Conservation (phyloP, 2,888 invertebrate genomes). For the Psylliodes chrysocephalus region DNA sequence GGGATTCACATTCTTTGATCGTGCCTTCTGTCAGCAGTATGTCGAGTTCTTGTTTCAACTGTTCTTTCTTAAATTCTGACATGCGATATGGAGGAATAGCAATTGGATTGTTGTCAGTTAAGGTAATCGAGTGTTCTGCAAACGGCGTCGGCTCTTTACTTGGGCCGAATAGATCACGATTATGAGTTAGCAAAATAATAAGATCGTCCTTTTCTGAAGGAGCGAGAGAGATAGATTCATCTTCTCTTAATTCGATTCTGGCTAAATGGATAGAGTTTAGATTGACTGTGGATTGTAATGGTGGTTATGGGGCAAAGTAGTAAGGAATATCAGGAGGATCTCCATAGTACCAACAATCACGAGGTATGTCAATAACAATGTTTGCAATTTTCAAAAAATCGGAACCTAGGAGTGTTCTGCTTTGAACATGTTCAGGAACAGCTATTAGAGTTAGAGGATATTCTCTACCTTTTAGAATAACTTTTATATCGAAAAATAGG, state of each 20-base stretch:
- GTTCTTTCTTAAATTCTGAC: too few species aligned
- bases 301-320: background rate
- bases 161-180: constrained; percentile 16
- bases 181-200: constrained; percentile 19
- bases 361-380: too few species aligned
- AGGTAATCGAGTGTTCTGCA: constrained; percentile 39
- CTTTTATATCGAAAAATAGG: too few species aligned
- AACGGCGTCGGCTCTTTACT: constrained; percentile 46
- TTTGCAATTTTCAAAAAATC: constrained; percentile 4
- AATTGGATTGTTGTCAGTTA: too few species aligned
- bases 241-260: too few species aligned
- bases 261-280: background rate
- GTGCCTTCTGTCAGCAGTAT: constrained; percentile 51
- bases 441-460: too few species aligned
- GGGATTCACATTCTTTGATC: constrained; percentile 58
- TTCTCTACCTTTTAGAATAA: background rate
- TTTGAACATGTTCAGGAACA: too few species aligned
- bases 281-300: background rate
- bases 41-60: too few species aligned
- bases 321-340: background rate
- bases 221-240: background rate
- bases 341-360: background rate
- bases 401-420: constrained; percentile 12
- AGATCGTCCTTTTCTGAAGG: background rate
- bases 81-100: too few species aligned